Evolutionary conservation across 2,113 vertebrate genomes (phyloP), one percentile per base, ranked within the genome.

Genomic region (Cyphomyrus discorhynchus): DNA sequence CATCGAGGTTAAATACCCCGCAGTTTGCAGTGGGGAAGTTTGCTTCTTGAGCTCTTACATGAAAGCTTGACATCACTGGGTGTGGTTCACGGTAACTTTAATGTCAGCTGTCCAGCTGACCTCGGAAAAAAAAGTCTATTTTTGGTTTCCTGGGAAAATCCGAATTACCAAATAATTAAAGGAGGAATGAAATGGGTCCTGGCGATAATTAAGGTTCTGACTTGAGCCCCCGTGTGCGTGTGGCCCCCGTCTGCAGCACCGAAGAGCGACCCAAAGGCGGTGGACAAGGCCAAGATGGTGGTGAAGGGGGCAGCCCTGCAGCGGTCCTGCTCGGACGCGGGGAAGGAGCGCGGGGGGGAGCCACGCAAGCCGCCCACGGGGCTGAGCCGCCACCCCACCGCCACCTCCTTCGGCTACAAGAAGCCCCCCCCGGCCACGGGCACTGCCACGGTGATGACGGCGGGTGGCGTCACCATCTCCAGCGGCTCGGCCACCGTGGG

Each of bases 281-380:
- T 97, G 0, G 98, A 99, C 93, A 99, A 98, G 94, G 97, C 95
- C 89, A 99, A 97, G 92, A 95, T 99, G 86, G 96, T 96, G 0
- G 93, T 98, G 90, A 98, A 97, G 95, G 94, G 94, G 1, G 92
- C 97, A 0, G 97, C 97, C 21, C 95, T 99, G 4, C 98, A 99
- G 91, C 96, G 98, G 0, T 99, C 98, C 7, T 98, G 98, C 11
- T 99, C 98, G 0, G 98, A 99, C 0, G 98, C 98, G 0, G 97
- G 98, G 89, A 96, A 97, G 31, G 98, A 99, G 87, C 97, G 97
- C 0, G 93, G 95, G 0, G 94, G 95, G 0, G 98, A 99, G 0
- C 96, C 97, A 88, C 98, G 98, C 90, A 99, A 99, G 89, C 98
- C 98, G 0, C 98, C 98, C 0, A 98, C 98, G 0, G 98, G 98